A percentile compares a stretch with the other conserved stretches of the same genome.
Conservation (phyloP, 2,113 vertebrate genomes). For the Forbesichthys papilliferus region DNA sequence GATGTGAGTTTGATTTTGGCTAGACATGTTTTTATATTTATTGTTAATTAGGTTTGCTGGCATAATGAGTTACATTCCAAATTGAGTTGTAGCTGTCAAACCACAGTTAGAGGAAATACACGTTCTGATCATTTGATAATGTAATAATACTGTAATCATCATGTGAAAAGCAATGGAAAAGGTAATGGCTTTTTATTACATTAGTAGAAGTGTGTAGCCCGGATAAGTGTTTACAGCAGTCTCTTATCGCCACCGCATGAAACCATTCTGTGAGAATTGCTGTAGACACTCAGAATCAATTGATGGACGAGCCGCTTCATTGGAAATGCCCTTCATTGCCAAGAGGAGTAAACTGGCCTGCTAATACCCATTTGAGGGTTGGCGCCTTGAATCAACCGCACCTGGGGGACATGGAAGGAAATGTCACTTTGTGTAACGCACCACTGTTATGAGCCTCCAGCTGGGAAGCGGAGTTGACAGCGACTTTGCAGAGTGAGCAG, state of each 20-base stretch:
- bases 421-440: conserved; percentile 63
- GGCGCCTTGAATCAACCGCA: neutral
- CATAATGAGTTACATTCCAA: no score
- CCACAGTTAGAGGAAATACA: no score
- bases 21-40: no score
- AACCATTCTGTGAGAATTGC: neutral
- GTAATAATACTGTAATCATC: no score
- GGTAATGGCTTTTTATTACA: neutral
- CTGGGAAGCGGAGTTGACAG: conserved; percentile 96
- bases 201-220: neutral
- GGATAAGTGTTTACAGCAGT: neutral
- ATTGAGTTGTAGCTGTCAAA: no score
- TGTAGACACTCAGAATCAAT: conserved; percentile 11
- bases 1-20: no score
- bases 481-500: conserved; percentile 98
- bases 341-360: neutral
- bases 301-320: neutral
- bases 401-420: neutral
- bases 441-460: conserved; percentile 98
- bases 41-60: no score
- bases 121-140: no score
- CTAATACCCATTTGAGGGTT: neutral
- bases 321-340: neutral
- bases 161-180: neutral
- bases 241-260: neutral